These are phyloP conservation scores for Acleris literana DNA, from an alignment of 2,888 invertebrate species.

Conservation along the genomic window DNA sequence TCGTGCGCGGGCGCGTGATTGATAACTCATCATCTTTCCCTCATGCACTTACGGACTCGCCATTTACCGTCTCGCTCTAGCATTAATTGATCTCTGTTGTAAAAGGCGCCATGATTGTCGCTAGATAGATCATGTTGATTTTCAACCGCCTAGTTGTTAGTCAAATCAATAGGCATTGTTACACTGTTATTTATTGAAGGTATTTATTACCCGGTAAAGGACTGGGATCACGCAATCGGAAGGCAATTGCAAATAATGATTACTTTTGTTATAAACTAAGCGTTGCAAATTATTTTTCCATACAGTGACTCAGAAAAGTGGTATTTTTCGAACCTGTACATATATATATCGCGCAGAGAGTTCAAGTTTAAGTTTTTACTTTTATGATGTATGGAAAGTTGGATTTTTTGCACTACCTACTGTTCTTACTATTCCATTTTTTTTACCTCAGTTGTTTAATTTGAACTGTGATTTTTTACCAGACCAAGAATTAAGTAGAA, in stretches of 20 bases:
- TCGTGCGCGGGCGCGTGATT: conserved; percentile 79
- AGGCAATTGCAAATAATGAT: conserved; percentile 4
- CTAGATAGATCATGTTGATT: conserved; percentile 73
- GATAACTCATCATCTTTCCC: conserved; percentile 69
- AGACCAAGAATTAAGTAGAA: too few relatives aligned
- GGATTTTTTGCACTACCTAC: too few relatives aligned
- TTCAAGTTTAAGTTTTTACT: too few relatives aligned
- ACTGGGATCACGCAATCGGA: neutral
- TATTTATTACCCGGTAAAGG: conserved; percentile 34
- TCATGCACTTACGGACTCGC: conserved; percentile 43
- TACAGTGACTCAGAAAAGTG: too few relatives aligned
- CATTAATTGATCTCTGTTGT: conserved; percentile 78
- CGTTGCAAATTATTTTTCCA: neutral
- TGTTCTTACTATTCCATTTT: too few relatives aligned
- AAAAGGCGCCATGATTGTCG: conserved; percentile 77
- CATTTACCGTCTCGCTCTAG: conserved; percentile 55
- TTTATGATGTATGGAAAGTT: too few relatives aligned
- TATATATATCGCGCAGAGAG: too few relatives aligned
- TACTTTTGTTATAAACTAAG: neutral
- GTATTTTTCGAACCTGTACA: too few relatives aligned
- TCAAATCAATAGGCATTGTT: conserved; percentile 70
- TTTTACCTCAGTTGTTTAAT: too few relatives aligned
- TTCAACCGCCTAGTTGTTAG: conserved; percentile 61
- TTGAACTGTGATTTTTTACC: too few relatives aligned
- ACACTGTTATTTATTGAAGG: conserved; percentile 37